Evolutionary conservation across 2,888 invertebrate species (phyloP), one percentile per base, ranked within the genome.

Genomic region (Plemyria rubiginata): DNA sequence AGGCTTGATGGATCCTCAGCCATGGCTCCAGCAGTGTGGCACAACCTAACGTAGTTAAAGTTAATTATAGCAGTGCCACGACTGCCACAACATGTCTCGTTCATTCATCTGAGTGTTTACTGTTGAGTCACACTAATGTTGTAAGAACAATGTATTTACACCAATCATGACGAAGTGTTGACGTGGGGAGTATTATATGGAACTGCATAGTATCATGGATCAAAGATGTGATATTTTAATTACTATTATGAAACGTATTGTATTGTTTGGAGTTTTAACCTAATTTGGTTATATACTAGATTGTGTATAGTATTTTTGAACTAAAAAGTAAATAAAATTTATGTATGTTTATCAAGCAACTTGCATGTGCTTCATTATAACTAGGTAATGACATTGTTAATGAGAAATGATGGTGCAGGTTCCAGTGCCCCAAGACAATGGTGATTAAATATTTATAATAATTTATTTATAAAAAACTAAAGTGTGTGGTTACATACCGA

Each of bases 221-320:
- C 85, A 86, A 85, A 85, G 83, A 87, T 90, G 90, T 91, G 90
- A 91, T 91, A 90, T 89, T 88, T 87, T 88, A 74, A 82, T 85
- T 84, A 83, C 82, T 83, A 82, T 82, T 83, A 78, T 78, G 76
- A 80, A 80, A 80, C 82, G 79, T 84, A 82, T 87, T 84, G 77
- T 83, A 82, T 81, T 74, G 74, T 76, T 77, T 79, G 60, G 65
- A 56, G 63, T 70, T 68, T 69, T 46, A 38, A 45, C 54, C 61
- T 68, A 68, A 70, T 76, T 80, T 78, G 72, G 70, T 79, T 81
- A 70, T 73, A 73, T 77, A 77, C 74, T 72, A 74, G 62, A 74
- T 74, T 74, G 66, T 77, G 70, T 70, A 74, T 73, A 75, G 73
- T 78, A 75, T 79, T 75, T 72, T 65, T 65, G 56, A 68, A 64